phyloP scores from a whole-genome alignment of 2,113 vertebrate genomes.

The Corythoichthys intestinalis region DNA sequence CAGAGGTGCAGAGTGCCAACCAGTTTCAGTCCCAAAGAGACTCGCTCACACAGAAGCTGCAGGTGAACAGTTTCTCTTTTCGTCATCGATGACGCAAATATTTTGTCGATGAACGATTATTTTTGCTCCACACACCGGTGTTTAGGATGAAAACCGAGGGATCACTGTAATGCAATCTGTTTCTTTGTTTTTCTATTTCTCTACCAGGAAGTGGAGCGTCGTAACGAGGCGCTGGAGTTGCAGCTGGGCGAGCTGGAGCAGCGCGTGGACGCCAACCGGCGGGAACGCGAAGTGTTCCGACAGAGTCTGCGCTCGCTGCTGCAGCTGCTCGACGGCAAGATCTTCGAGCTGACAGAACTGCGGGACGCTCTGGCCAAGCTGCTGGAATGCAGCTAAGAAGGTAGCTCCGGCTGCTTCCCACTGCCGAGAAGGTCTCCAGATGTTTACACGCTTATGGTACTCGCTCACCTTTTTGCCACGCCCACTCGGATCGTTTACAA shows the following conservation, averaged over 20 bases:
- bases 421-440: conserved; percentile 7
- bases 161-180: too few species aligned
- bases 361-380: conserved; percentile 90
- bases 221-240: conserved; percentile 85
- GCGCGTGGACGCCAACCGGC: conserved; percentile 89
- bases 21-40: conserved; percentile 87
- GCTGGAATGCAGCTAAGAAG: conserved; percentile 76
- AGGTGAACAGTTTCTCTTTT: conserved; percentile 65
- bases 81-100: too few species aligned
- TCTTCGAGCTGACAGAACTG: conserved; percentile 94
- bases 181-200: background rate
- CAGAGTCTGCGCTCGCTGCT: conserved; percentile 92
- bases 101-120: too few species aligned
- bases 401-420: conserved; percentile 1
- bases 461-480: conserved; percentile 3
- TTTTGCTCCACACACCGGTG: too few species aligned
- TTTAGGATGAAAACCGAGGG: too few species aligned
- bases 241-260: conserved; percentile 87
- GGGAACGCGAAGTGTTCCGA: conserved; percentile 85
- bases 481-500: conserved; percentile 4
- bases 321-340: conserved; percentile 93
- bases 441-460: conserved; percentile 8
- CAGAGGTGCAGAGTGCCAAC: conserved; percentile 86
- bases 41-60: conserved; percentile 82
- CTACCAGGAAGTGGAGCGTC: conserved; percentile 86